phyloP scores from a whole-genome alignment of 2,888 invertebrate species.

The Apoderus coryli region DNA sequence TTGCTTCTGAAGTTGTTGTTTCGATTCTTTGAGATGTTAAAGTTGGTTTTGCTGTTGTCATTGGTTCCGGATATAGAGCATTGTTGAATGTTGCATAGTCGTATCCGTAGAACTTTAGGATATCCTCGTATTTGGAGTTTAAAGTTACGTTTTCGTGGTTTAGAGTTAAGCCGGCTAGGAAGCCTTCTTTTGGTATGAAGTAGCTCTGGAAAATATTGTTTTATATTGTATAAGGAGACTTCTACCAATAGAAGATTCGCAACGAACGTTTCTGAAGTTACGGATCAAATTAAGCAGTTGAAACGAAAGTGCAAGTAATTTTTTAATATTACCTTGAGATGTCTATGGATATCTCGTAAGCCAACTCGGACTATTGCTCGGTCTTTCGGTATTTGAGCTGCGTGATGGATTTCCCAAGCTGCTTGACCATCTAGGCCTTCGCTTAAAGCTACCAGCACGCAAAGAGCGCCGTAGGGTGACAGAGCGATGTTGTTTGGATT shows the following conservation, averaged over 20 bases:
- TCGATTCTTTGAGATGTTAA: constrained; percentile 13
- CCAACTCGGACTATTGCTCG: constrained; percentile 60
- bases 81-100: constrained; percentile 43
- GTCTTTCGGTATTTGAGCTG: constrained; percentile 57
- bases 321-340: constrained; percentile 49
- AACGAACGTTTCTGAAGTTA: too few species aligned
- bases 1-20: constrained; percentile 7
- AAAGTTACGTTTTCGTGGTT: constrained; percentile 67
- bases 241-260: too few species aligned
- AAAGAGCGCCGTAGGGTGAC: constrained; percentile 69
- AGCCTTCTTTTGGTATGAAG: constrained; percentile 69
- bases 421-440: constrained; percentile 66
- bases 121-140: constrained; percentile 54
- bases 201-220: constrained; percentile 57
- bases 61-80: constrained; percentile 26
- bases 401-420: constrained; percentile 53
- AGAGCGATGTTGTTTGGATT: constrained; percentile 71
- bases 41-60: constrained; percentile 19
- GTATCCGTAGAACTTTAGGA: constrained; percentile 67
- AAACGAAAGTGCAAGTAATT: background rate
- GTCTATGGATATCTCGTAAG: constrained; percentile 67
- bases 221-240: too few species aligned
- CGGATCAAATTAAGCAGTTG: too few species aligned
- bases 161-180: constrained; percentile 63
- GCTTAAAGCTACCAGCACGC: constrained; percentile 62